Evolutionary conservation across 64 coral and sea anemone species (phyloP), one percentile per base, ranked within the genome.

Genomic region (Stichodactyla mertensii): DNA sequence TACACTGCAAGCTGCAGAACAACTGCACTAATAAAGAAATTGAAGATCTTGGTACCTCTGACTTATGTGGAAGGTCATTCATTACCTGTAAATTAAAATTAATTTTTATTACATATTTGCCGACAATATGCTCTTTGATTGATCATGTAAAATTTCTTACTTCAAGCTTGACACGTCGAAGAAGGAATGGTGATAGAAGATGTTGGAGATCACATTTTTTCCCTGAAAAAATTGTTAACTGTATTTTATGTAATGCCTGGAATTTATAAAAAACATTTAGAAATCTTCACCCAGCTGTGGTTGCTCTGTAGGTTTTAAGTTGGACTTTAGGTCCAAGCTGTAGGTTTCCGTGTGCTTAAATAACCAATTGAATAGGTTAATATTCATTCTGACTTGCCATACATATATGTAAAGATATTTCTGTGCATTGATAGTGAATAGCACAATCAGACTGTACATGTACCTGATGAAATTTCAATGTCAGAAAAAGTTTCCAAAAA

Each of bases 91-190:
- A 81, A 81, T 54, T 31, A 74, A 0, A 74, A 36, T 26, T 11
- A 74, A 26, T 74, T 14, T 3, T 27, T 14, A 13, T 2, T n/a
- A 27, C 24, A 74, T 31, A 19, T 6, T 6, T 74, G 69, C 10
- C 15, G 10, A 23, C 19, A 70, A 10, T 6, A 70, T 7, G 6
- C n/a, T 70, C 16, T n/a, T 59, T 10, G 15, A 22, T 13, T 22
- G 62, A 7, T n/a, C 1, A 5, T 66, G 19, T 66, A n/a, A 15
- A 61, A 69, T 13, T 31, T 13, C 11, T 69, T 81, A 95, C 94
- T 87, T 95, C 94, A 54, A 87, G 89, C 52, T 95, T 95, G 7
- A 95, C 91, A 36, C 94, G 79, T n/a, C 94, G 77, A 18, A 95
- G 89, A 86, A 95, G 61, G 55, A 95, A 95, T 52, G 94, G 94